These are phyloP conservation scores for Microcebus griseorufus DNA, from an alignment of 2,113 vertebrate species.

Conservation along the genomic window DNA sequence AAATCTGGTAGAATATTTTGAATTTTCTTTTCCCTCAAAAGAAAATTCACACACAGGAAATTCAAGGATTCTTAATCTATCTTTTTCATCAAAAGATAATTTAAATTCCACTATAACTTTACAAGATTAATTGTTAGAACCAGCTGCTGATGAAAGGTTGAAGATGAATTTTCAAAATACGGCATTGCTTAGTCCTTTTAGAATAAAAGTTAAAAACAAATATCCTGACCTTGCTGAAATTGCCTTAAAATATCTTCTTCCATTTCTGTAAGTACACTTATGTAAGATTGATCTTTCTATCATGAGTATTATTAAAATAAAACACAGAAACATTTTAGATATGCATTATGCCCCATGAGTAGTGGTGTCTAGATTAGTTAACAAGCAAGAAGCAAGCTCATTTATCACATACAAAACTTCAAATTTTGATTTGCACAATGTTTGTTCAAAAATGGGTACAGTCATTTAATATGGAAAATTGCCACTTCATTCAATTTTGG, in stretches of 20 bases:
- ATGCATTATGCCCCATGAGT: too few species aligned
- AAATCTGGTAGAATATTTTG: slow-evolving; percentile 25
- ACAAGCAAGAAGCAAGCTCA: too few species aligned
- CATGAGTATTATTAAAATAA: too few species aligned
- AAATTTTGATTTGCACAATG: too few species aligned
- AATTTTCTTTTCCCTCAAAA: slow-evolving; percentile 47
- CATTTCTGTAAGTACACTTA: not conserved
- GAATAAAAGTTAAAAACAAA: slow-evolving; percentile 49
- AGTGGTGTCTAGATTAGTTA: too few species aligned
- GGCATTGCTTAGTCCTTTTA: not conserved
- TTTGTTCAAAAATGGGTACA: too few species aligned
- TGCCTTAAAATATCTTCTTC: slow-evolving; percentile 29
- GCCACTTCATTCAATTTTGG: too few species aligned
- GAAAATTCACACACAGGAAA: slow-evolving; percentile 39
- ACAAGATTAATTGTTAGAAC: slow-evolving; percentile 51
- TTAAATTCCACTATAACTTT: slow-evolving; percentile 57
- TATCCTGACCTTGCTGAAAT: slow-evolving; percentile 35
- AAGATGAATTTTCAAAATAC: slow-evolving; percentile 45
- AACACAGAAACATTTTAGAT: too few species aligned
- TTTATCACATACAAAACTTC: too few species aligned
- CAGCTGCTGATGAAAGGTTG: slow-evolving; percentile 27
- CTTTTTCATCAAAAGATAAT: slow-evolving; percentile 45
- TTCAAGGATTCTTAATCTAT: not conserved
- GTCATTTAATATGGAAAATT: too few species aligned
- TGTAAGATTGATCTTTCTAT: not conserved